Evolutionary conservation across 2,113 vertebrate species (phyloP).

Genomic region (Zosterops borbonicus): DNA sequence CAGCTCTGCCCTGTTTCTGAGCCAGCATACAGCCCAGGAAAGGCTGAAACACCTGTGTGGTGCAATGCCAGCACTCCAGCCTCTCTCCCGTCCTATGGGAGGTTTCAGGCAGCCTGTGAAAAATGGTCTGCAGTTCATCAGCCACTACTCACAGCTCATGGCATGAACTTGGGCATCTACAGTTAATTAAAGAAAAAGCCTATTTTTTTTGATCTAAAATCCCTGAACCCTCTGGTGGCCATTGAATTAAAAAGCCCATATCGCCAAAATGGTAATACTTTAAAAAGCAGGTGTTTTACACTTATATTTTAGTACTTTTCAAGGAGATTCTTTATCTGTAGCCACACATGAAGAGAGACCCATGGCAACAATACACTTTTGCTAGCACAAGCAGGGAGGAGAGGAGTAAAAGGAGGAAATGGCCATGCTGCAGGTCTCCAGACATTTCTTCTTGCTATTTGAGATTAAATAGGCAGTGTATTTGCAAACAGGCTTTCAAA

Average conservation of each 20-base stretch:
- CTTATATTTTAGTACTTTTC: background rate
- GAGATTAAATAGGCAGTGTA: background rate
- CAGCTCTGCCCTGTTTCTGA: background rate
- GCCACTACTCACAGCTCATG: background rate
- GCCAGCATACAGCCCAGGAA: fast-evolving
- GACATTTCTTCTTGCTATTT: background rate
- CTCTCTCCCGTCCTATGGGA: background rate
- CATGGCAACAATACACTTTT: background rate
- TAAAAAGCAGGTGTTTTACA: background rate
- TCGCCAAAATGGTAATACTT: background rate
- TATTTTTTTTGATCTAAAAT: background rate
- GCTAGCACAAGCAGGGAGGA: background rate
- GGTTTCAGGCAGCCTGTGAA: background rate
- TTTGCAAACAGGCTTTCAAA: background rate
- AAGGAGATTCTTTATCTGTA: background rate
- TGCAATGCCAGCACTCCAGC: fast-evolving
- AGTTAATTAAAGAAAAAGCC: background rate
- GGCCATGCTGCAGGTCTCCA: background rate
- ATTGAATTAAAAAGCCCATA: background rate
- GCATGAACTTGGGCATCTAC: background rate
- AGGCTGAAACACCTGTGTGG: background rate
- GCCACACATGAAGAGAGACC: background rate
- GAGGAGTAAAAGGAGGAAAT: background rate
- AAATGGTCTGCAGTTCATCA: background rate
- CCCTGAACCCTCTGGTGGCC: background rate